Percentiles rank a stretch among this genome's conserved stretches.
phyloP scores from a whole-genome alignment of 1,140 invertebrate genomes.

The Drosophila pruinosa region DNA sequence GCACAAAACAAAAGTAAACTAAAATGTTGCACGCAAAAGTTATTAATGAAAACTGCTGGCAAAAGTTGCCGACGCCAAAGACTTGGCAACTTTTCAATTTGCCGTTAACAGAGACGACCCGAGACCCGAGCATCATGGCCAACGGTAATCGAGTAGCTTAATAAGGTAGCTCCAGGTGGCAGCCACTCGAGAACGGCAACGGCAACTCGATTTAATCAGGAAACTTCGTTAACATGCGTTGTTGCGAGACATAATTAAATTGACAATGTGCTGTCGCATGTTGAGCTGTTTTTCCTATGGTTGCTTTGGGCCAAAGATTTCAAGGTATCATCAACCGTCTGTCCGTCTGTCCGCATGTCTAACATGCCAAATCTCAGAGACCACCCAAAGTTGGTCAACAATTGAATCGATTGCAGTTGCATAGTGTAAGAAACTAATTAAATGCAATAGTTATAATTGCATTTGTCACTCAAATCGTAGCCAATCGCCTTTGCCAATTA shows the following conservation, averaged over 20 bases:
- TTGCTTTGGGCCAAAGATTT: no score
- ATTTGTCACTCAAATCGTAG: not conserved
- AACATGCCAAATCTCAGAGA: no score
- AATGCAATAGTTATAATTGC: constrained; percentile 3
- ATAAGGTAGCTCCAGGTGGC: not conserved
- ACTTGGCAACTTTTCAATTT: constrained; percentile 5
- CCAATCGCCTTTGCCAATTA: not conserved
- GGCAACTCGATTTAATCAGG: not conserved
- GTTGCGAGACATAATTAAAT: not conserved
- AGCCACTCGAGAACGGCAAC: no score
- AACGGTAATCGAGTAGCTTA: constrained; percentile 14
- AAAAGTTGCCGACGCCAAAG: constrained; percentile 6
- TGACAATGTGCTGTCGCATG: not conserved
- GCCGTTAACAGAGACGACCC: not conserved
- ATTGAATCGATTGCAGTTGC: no score
- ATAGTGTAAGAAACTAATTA: not conserved
- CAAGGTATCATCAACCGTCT: no score
- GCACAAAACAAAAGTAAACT: constrained; percentile 27
- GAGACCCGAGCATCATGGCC: not conserved
- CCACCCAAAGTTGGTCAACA: no score
- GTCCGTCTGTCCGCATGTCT: no score
- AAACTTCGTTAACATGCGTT: constrained; percentile 8
- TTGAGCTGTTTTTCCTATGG: not conserved
- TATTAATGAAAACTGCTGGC: constrained; percentile 23
- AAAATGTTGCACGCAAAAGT: constrained; percentile 26